Conservation (phyloP, 2,888 invertebrate genomes). For the Tridacna gigas region DNA sequence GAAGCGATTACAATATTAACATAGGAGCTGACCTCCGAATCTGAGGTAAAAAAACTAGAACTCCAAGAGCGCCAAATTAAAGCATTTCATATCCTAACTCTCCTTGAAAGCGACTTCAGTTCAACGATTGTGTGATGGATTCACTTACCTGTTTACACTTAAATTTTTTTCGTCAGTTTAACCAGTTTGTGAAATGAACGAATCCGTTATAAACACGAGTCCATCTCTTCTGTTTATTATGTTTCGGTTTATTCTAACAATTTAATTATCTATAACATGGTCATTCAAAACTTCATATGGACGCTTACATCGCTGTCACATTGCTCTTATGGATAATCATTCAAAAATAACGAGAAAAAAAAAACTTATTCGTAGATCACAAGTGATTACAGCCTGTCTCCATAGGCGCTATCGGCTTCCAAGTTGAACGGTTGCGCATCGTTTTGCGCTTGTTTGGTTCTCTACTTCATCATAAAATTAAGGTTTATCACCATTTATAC, state of each 20-base stretch:
- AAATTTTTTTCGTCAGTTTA: not conserved
- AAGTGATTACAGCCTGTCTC: slow-evolving; percentile 61
- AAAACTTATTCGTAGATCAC: not conserved
- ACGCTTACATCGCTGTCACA: not conserved
- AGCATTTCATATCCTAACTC: too few relatives aligned
- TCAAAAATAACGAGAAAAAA: not conserved
- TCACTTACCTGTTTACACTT: not conserved
- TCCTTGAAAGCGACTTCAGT: too few relatives aligned
- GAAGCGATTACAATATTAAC: too few relatives aligned
- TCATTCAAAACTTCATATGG: not conserved
- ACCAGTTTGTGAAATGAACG: not conserved
- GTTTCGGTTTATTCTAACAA: not conserved
- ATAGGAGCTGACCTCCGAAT: too few relatives aligned
- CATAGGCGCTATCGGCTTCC: slow-evolving; percentile 78
- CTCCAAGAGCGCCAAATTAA: too few relatives aligned
- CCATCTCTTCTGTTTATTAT: not conserved
- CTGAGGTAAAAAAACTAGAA: too few relatives aligned
- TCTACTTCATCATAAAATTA: not conserved
- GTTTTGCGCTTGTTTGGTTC: slow-evolving; percentile 58
- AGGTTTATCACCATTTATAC: too few relatives aligned
- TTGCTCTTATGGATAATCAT: not conserved
- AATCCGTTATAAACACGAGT: not conserved
- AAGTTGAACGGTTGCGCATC: slow-evolving; percentile 61
- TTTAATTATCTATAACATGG: not conserved
- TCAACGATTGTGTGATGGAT: not conserved